Evolutionary conservation across 2,113 vertebrate species (phyloP).

Genomic region (Phrynosoma blainvillii): DNA sequence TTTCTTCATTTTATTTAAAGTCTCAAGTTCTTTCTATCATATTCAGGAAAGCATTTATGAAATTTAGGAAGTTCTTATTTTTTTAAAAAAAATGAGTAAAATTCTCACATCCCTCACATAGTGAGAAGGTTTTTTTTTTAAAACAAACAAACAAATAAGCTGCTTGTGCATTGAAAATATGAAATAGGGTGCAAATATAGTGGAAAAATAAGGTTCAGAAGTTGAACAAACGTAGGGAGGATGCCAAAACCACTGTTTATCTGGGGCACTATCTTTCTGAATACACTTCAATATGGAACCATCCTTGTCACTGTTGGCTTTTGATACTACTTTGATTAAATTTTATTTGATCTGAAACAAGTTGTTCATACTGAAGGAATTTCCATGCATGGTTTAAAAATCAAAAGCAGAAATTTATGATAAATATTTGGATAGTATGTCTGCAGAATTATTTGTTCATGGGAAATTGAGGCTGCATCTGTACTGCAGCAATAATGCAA

Average conservation of each 20-base stretch:
- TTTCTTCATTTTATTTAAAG: not conserved
- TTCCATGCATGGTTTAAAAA: not conserved
- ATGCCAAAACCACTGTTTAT: not conserved
- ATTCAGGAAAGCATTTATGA: too few species aligned
- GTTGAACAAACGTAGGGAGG: not conserved
- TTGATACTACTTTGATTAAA: not conserved
- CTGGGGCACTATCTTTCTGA: not conserved
- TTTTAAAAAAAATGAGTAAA: too few species aligned
- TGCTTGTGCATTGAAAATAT: too few species aligned
- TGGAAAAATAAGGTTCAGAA: not conserved
- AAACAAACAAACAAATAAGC: not conserved
- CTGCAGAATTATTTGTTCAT: constrained; percentile 19
- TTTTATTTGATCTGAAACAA: not conserved
- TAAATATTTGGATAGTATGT: not conserved
- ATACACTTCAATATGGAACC: not conserved
- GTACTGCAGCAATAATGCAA: too few species aligned
- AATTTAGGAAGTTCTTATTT: too few species aligned
- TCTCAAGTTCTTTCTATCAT: not conserved
- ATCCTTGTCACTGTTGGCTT: not conserved
- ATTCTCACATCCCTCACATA: too few species aligned
- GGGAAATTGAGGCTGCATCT: not conserved
- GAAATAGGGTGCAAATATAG: too few species aligned
- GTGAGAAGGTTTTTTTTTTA: too few species aligned
- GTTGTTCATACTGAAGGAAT: not conserved
- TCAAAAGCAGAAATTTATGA: not conserved